A percentile compares a stretch with the other conserved stretches of the same genome.
phyloP scores from a whole-genome alignment of 1,140 invertebrate species.

The Sminthurinus signatus region DNA sequence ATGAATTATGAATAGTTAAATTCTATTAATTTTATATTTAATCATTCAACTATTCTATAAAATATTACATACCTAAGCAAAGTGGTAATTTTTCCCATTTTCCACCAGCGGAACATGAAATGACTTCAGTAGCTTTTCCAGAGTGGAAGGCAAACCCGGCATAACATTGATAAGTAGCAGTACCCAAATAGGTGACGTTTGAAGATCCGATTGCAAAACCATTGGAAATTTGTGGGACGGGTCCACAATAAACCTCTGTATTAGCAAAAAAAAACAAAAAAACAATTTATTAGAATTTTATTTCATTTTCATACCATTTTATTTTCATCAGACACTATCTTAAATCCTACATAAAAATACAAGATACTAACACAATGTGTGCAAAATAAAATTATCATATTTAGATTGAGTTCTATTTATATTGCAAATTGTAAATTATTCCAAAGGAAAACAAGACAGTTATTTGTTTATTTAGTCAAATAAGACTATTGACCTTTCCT shows the following conservation, averaged over 20 bases:
- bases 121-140: constrained; percentile 76
- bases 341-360: too few species aligned
- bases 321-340: too few species aligned
- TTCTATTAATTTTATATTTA: constrained; percentile 1
- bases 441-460: too few species aligned
- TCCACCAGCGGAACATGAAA: constrained; percentile 79
- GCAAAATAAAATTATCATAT: too few species aligned
- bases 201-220: constrained; percentile 91
- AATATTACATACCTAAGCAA: constrained; percentile 66
- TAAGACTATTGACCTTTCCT: too few species aligned
- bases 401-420: too few species aligned
- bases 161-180: constrained; percentile 93
- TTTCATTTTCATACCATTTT: not conserved
- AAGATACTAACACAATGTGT: too few species aligned
- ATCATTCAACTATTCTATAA: too few species aligned
- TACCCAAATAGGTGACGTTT: constrained; percentile 86
- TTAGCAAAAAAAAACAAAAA: too few species aligned
- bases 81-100: constrained; percentile 85
- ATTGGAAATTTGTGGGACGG: constrained; percentile 94
- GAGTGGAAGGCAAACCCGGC: constrained; percentile 91
- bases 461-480: too few species aligned
- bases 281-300: too few species aligned
- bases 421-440: too few species aligned
- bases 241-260: constrained; percentile 92
- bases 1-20: not conserved